Conservation (phyloP, 2,797 vertebrate species). For the Erethizon dorsatum region DNA sequence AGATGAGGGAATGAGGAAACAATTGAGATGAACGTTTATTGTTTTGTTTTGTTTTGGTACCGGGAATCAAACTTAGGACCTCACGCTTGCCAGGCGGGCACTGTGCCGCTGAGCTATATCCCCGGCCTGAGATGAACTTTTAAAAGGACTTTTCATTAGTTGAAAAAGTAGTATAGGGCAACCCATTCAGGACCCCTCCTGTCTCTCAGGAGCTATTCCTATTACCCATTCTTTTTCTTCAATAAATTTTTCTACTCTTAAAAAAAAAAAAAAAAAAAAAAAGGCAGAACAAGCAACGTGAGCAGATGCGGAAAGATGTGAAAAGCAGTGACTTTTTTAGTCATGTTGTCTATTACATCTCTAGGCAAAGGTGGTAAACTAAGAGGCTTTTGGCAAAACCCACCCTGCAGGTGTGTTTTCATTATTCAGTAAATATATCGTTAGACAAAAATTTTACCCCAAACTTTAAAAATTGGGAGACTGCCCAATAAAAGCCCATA, state of each 20-base stretch:
- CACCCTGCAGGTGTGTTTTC: slow-evolving; percentile 2
- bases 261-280: neutral
- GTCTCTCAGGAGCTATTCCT: no score
- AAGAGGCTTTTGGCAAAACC: neutral
- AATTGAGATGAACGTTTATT: slow-evolving; percentile 34
- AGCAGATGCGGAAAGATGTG: neutral
- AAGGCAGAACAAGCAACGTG: neutral
- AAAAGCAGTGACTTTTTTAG: slow-evolving; percentile 5
- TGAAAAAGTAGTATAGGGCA: neutral
- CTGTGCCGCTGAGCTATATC: no score
- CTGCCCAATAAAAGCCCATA: neutral
- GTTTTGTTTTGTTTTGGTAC: no score
- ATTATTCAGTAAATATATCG: neutral
- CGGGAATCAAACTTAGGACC: no score
- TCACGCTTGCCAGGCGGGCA: no score
- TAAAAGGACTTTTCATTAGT: neutral
- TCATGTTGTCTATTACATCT: neutral
- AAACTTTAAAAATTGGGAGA: slow-evolving; percentile 36
- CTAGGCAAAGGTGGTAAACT: neutral
- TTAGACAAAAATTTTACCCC: neutral
- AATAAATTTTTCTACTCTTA: no score
- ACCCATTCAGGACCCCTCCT: no score
- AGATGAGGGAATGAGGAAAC: neutral
- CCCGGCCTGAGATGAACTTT: neutral
- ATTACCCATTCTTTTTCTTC: no score